Conservation (phyloP, 2,888 invertebrate species). For the Caenorhabditis angaria region DNA sequence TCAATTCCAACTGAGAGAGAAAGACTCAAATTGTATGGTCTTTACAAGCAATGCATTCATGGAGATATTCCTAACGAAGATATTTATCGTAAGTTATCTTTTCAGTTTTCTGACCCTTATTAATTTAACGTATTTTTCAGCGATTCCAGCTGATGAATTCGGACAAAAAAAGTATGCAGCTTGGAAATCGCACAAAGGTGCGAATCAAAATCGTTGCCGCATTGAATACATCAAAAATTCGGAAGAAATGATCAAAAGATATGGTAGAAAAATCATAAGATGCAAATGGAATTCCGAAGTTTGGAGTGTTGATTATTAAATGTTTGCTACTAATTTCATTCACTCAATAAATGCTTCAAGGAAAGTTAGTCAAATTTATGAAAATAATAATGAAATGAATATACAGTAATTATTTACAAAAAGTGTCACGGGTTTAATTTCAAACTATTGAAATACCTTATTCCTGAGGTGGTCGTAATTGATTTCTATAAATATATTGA, state of each 20-base stretch:
- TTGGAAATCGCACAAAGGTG: slow-evolving; percentile 45
- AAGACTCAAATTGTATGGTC: slow-evolving; percentile 50
- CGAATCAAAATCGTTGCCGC: slow-evolving; percentile 42
- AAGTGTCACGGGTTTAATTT: background rate
- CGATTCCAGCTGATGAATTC: slow-evolving; percentile 28
- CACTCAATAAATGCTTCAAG: background rate
- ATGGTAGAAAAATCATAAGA: slow-evolving; percentile 47
- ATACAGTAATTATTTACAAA: background rate
- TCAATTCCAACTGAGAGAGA: slow-evolving; percentile 46
- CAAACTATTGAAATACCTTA: background rate
- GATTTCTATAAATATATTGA: background rate
- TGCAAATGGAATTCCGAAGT: slow-evolving; percentile 62
- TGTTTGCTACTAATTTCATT: background rate
- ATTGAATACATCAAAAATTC: slow-evolving; percentile 51
- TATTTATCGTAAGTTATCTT: slow-evolving; percentile 46
- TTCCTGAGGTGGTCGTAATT: background rate
- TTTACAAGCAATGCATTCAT: slow-evolving; percentile 62
- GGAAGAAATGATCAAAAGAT: slow-evolving; percentile 57
- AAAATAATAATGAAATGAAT: background rate
- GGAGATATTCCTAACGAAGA: slow-evolving; percentile 57
- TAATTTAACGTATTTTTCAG: slow-evolving; percentile 21
- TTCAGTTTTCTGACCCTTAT: background rate
- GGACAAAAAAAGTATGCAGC: slow-evolving; percentile 49
- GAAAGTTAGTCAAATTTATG: background rate
- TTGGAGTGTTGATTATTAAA: slow-evolving; percentile 53